phyloP scores from a whole-genome alignment of 2,888 invertebrate genomes.

The Ethmia dodecea region DNA sequence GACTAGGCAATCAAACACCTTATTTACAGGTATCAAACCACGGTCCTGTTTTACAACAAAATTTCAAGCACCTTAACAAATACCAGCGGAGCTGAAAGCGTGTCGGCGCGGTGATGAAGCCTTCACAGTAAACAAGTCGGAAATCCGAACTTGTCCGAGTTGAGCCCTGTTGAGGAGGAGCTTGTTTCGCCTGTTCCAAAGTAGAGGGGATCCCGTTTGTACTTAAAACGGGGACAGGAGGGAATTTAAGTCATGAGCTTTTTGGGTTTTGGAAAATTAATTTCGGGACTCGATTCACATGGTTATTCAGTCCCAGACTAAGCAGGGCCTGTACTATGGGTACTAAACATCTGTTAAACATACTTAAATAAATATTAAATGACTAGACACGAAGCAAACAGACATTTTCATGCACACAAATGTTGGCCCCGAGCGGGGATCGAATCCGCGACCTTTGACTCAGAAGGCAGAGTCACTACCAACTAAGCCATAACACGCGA shows the following conservation, averaged over 20 bases:
- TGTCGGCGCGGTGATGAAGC: conserved; percentile 5
- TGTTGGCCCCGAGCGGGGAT: too few relatives aligned
- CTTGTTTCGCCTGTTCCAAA: conserved; percentile 10
- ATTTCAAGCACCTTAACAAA: conserved; percentile 1
- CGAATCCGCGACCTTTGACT: too few relatives aligned
- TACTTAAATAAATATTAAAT: background rate
- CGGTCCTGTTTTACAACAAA: background rate
- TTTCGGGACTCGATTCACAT: background rate
- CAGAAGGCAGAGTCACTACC: too few relatives aligned
- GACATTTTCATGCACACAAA: too few relatives aligned
- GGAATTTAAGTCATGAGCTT: background rate
- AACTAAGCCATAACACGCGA: too few relatives aligned
- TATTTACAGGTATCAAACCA: background rate
- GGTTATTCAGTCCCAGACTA: background rate
- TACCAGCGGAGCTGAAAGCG: conserved; percentile 5
- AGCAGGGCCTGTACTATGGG: background rate
- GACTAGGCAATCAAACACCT: background rate
- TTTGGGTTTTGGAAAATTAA: background rate
- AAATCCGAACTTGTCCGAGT: conserved; percentile 6
- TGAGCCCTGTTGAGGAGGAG: conserved; percentile 5
- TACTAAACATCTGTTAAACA: background rate
- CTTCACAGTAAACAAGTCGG: conserved; percentile 8
- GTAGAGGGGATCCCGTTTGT: conserved; percentile 2
- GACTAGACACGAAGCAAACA: too few relatives aligned
- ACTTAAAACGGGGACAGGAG: background rate